Conservation (phyloP, 2,888 invertebrate genomes). For the Polyploca ridens region DNA sequence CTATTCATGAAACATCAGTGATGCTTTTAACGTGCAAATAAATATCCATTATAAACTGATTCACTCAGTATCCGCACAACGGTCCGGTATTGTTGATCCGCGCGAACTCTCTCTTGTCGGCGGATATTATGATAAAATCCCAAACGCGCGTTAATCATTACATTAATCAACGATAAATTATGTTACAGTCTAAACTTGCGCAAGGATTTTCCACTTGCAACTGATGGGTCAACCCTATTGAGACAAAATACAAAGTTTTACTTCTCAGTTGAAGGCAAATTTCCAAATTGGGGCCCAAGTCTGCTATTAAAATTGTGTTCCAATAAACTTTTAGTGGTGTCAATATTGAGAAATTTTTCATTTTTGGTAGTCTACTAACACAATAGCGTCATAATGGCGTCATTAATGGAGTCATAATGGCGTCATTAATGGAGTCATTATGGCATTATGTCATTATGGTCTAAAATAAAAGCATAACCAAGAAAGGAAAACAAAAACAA, state of each 20-base stretch:
- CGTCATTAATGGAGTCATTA: no score
- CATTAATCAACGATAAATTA: slow-evolving; percentile 8
- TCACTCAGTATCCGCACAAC: not conserved
- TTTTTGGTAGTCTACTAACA: no score
- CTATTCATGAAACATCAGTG: not conserved
- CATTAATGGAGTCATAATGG: no score
- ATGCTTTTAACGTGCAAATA: not conserved
- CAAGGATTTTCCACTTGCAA: not conserved
- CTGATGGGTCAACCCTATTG: not conserved
- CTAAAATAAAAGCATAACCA: no score
- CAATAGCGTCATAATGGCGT: no score
- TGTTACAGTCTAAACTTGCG: slow-evolving; percentile 7
- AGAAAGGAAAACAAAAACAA: no score
- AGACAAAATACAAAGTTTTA: not conserved
- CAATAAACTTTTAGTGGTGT: no score
- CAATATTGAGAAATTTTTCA: no score
- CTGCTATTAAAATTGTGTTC: no score
- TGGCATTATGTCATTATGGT: no score
- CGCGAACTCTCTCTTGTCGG: not conserved
- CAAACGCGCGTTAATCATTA: slow-evolving; percentile 1
- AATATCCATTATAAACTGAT: not conserved
- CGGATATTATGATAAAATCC: slow-evolving; percentile 6
- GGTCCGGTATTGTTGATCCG: not conserved
- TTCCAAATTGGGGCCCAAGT: no score
- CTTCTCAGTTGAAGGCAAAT: no score